Evolutionary conservation across 2,888 invertebrate species (phyloP), one percentile per base, ranked within the genome.

Genomic region (Cantharis rufa): DNA sequence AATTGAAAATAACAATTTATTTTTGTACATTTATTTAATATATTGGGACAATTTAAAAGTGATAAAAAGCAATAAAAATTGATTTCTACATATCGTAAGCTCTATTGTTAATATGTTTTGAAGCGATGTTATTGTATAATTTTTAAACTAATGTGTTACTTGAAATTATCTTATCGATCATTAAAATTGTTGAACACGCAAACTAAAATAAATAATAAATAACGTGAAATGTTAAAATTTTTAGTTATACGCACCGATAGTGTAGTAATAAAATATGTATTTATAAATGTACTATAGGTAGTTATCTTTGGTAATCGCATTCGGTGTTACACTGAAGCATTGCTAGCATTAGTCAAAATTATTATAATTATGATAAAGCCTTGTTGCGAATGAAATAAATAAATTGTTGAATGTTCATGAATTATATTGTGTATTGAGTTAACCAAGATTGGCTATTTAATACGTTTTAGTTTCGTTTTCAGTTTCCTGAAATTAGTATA

Each of bases 401-500:
- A 48, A 48, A 48, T 48, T 48, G 48, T 13, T 48, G 48, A n/a
- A n/a, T 48, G 48, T 48, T 13, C 48, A 48, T 48, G 48, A 48
- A n/a, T 48, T n/a, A 48, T 48, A 69, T 72, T 72, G 66, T 66
- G 48, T 66, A 66, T 72, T 48, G 61, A 24, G 68, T 62, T 64
- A 72, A 24, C 61, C 24, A 73, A 68, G 72, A 68, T 69, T 27
- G 64, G 32, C 61, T 32, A 62, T 73, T 69, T 24, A 48, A 69
- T 62, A 69, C 48, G 61, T 73, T 69, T 63, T 61, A 16, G 73
- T 73, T 73, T 73, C 69, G 69, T 73, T 73, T 73, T 18, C 69
- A 73, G 73, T 69, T 73, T 73, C 73, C 73, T 61, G 69, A 73
- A 73, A 73, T 73, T 73, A 73, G 73, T 73, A 48, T 73, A 69